phyloP scores from a whole-genome alignment of 2,797 vertebrate species.

The Pipistrellus nathusii region DNA sequence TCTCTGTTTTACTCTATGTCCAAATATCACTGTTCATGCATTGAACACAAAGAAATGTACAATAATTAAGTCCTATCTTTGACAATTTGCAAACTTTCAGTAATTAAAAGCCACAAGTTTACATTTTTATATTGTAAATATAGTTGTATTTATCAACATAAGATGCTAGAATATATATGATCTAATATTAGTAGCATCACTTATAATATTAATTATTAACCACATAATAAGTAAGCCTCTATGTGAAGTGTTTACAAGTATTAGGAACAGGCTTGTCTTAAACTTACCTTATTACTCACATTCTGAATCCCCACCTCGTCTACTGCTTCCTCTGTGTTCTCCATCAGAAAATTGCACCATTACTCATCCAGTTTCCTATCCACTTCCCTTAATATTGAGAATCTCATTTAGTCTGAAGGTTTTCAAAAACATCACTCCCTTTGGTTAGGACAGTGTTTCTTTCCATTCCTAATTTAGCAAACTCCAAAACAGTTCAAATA shows the following conservation, averaged over 20 bases:
- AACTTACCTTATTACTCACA: background rate
- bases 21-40: background rate
- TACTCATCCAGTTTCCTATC: background rate
- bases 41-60: background rate
- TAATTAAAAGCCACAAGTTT: background rate
- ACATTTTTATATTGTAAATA: background rate
- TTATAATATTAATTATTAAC: background rate
- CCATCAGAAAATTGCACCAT: background rate
- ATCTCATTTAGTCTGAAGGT: background rate
- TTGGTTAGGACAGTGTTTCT: background rate
- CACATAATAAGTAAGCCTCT: background rate
- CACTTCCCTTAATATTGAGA: background rate
- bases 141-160: background rate
- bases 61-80: slow-evolving; percentile 21
- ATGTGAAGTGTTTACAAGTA: background rate
- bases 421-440: background rate
- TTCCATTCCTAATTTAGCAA: background rate
- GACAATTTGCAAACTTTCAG: background rate
- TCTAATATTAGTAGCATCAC: background rate
- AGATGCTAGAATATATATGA: background rate
- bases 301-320: background rate
- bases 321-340: background rate
- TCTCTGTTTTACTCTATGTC: background rate
- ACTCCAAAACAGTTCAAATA: background rate
- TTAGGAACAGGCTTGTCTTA: background rate